Base-by-base conservation (phyloP, 2,888 invertebrate species). In the Yponomeuta cagnagella region DNA sequence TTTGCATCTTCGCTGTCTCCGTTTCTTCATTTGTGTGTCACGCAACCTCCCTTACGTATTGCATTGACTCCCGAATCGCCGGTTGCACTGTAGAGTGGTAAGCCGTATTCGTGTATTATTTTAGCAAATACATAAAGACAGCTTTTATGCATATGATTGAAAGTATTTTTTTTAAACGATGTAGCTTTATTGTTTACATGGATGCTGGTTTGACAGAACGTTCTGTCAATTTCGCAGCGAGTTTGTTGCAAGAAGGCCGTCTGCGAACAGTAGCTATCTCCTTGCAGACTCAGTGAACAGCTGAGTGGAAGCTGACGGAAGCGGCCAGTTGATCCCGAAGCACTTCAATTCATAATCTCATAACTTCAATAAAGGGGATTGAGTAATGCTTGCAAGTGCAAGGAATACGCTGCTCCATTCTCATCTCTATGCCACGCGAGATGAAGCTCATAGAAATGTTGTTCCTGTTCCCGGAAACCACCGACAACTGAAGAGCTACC, bases 271-370 rank as follows among this genome's bases (percentile, higher is more conserved):
- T 58, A 15, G 52, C 52, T 58, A 12, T 58, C 52, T 58, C 52
- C 52, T 12, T 58, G 15, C 15, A 58, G 52, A 58, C 15, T 15
- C 52, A 15, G 15, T 80, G 81, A 79, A 82, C 79, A 72, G 74
- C 74, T 75, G 74, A 75, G 76, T 75, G 78, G 80, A 87, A 89
- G 88, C 87, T 88, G 88, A 86, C 91, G 91, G 91, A 91, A 90
- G 83, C 86, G 81, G 82, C 88, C 87, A 85, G 89, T 90, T 91
- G 89, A 89, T 89, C 89, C 87, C 90, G 86, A 89, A 90, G 89
- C 90, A 90, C 89, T 90, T 87, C 89, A 89, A 87, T 86, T 89
- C 87, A 89, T 89, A 89, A 88, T 88, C 88, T 88, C 86, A 84
- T 87, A 85, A 88, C 88, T 88, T 88, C 88, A 89, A 82, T 69